Evolutionary conservation across 2,888 invertebrate species (phyloP).

Genomic region (Ochropleura plecta): DNA sequence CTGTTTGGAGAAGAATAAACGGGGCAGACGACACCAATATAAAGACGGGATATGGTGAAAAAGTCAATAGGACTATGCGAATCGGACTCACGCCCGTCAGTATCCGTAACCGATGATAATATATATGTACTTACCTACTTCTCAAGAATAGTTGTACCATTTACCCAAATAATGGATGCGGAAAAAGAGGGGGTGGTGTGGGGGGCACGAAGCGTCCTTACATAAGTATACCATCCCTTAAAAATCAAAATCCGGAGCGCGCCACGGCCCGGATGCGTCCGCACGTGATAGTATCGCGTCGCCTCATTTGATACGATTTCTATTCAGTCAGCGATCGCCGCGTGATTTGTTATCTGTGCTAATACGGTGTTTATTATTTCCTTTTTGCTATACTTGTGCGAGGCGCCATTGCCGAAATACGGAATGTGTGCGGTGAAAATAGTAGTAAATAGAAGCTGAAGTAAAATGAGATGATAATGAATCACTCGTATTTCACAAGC

Average conservation of each 20-base stretch:
- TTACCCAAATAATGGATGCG: neutral
- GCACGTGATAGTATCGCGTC: conserved; percentile 72
- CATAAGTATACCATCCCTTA: conserved; percentile 30
- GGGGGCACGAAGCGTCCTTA: neutral
- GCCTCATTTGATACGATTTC: conserved; percentile 77
- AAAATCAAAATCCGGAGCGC: conserved; percentile 50
- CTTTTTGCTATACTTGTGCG: conserved; percentile 60
- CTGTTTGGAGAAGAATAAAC: no score
- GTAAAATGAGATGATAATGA: neutral
- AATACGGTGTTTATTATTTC: conserved; percentile 78
- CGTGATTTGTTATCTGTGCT: conserved; percentile 80
- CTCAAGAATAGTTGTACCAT: neutral
- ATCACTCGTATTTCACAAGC: neutral
- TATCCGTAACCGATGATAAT: neutral
- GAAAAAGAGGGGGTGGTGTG: neutral
- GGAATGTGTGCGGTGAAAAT: conserved; percentile 3
- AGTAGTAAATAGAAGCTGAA: neutral
- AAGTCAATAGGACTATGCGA: neutral
- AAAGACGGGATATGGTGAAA: no score
- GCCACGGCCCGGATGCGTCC: conserved; percentile 72
- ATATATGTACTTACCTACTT: neutral
- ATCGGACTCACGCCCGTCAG: neutral
- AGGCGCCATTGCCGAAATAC: conserved; percentile 54
- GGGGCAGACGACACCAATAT: no score
- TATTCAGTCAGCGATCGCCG: conserved; percentile 72